phyloP scores from a whole-genome alignment of 2,113 vertebrate genomes.

The Murina feae region DNA sequence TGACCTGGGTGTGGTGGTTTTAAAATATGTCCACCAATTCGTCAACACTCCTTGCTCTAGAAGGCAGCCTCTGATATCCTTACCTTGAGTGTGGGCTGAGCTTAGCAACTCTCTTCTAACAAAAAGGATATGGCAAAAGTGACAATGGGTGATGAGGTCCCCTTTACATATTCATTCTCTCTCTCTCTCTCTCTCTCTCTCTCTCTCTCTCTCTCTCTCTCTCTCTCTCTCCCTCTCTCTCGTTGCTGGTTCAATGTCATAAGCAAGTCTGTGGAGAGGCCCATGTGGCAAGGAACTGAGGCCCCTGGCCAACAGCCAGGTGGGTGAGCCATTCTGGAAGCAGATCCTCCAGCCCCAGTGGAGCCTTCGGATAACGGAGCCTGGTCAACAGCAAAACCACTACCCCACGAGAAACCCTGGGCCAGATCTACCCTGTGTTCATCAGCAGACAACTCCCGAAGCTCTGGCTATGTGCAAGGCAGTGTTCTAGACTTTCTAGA shows the following conservation, averaged over 20 bases:
- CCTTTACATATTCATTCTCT: neutral
- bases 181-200: neutral
- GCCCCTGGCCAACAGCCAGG: rapidly evolving
- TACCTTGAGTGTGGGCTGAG: neutral
- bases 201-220: neutral
- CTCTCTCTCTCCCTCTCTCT: neutral
- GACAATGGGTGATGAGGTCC: neutral
- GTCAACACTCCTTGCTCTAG: neutral
- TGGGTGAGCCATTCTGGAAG: neutral
- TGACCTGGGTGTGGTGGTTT: neutral
- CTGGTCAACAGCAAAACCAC: too few species aligned
- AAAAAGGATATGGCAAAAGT: neutral
- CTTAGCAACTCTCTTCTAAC: neutral
- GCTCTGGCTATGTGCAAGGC: rapidly evolving
- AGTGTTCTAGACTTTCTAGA: neutral
- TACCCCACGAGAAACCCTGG: neutral
- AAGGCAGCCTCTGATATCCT: neutral
- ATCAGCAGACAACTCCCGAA: neutral
- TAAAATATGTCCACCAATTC: neutral
- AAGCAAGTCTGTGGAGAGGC: neutral
- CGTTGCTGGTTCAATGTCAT: neutral
- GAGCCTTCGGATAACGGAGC: neutral
- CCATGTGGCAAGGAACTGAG: neutral
- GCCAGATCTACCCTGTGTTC: neutral
- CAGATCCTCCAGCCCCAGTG: neutral